These are phyloP conservation scores for Diadegma fenestrale DNA, from an alignment of 2,888 invertebrate genomes.

Conservation along the genomic window DNA sequence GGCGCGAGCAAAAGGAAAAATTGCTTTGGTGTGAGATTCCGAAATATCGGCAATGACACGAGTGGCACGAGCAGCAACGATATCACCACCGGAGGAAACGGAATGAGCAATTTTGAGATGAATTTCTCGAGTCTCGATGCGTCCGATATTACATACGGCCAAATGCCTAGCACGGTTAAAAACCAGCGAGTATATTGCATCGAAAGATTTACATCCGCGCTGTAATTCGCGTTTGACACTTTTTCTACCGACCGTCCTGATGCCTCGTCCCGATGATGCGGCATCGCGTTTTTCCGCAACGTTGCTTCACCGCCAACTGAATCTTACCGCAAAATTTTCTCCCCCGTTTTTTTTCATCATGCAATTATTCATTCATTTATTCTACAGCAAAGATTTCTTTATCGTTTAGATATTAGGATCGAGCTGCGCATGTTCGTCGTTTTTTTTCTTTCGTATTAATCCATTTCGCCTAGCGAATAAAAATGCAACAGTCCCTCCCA, in stretches of 20 bases:
- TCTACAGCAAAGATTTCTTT: not conserved
- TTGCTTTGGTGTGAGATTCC: slow-evolving; percentile 21
- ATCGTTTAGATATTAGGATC: too few species aligned
- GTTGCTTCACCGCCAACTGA: not conserved
- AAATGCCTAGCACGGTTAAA: slow-evolving; percentile 59
- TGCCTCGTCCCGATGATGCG: not conserved
- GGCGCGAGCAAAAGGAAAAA: slow-evolving; percentile 49
- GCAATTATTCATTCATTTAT: not conserved
- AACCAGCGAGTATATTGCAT: slow-evolving; percentile 60
- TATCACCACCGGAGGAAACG: slow-evolving; percentile 23
- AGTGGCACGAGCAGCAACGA: slow-evolving; percentile 36
- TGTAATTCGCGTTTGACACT: slow-evolving; percentile 33
- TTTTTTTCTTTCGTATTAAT: not conserved
- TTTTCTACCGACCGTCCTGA: not conserved
- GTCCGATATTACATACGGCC: slow-evolving; percentile 48
- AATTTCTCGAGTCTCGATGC: slow-evolving; percentile 35
- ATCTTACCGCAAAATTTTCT: not conserved
- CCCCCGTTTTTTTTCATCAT: not conserved
- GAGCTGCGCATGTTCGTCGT: not conserved
- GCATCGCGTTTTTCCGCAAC: not conserved
- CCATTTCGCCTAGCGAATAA: not conserved
- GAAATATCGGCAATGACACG: slow-evolving; percentile 23
- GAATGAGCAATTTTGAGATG: slow-evolving; percentile 35
- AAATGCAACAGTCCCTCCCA: not conserved
- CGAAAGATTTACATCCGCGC: slow-evolving; percentile 50